Conservation (phyloP, 1,140 invertebrate genomes). For the Brachionus koreanus region DNA sequence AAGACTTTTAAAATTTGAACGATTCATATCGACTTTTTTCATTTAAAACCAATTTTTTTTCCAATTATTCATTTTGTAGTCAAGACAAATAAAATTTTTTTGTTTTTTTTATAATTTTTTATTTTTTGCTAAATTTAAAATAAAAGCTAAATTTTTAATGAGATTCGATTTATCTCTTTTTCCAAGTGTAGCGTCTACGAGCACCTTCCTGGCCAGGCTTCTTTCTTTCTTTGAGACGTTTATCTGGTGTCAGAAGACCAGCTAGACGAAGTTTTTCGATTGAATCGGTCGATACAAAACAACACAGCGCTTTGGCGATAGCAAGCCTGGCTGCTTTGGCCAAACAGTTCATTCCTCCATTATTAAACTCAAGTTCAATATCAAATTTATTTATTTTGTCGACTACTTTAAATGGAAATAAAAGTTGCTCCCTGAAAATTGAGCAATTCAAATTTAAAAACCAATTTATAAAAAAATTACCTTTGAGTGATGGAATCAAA, state of each 20-base stretch:
- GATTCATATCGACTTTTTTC: neutral
- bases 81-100: neutral
- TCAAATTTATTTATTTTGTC: slow-evolving; percentile 74
- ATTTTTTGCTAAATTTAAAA: neutral
- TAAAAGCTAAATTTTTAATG: neutral
- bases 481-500: slow-evolving; percentile 68
- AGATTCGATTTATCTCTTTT: slow-evolving; percentile 37
- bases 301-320: slow-evolving; percentile 71
- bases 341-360: slow-evolving; percentile 69
- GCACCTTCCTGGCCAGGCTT: slow-evolving; percentile 87
- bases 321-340: slow-evolving; percentile 79
- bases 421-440: slow-evolving; percentile 63
- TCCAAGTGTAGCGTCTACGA: slow-evolving; percentile 85
- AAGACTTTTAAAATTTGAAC: neutral
- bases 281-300: slow-evolving; percentile 73
- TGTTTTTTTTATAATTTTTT: neutral
- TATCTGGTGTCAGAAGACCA: slow-evolving; percentile 79
- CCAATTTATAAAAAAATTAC: slow-evolving; percentile 55
- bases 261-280: slow-evolving; percentile 81
- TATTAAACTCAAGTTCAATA: slow-evolving; percentile 70
- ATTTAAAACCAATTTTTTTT: neutral
- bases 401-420: slow-evolving; percentile 79
- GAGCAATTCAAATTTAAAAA: slow-evolving; percentile 1
- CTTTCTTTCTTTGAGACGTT: slow-evolving; percentile 76
- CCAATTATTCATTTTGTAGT: neutral